Base-by-base conservation (phyloP, 2,888 invertebrate species). In the Deroplatys truncata region DNA sequence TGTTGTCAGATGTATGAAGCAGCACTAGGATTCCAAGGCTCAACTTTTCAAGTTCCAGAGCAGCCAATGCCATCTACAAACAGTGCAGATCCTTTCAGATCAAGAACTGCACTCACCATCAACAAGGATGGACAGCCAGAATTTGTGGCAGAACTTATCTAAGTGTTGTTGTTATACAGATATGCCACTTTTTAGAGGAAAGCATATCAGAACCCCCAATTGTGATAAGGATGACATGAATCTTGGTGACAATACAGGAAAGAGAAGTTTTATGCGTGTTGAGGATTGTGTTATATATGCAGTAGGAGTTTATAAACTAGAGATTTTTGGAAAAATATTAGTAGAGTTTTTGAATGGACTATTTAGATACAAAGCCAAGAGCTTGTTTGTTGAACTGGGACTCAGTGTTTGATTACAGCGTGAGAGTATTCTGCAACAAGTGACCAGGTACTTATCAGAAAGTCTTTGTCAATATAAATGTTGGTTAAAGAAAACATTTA, bases 11-110 rank as follows among this genome's bases (percentile, higher is more conserved):
- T 95, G 92, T 95, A 95, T 91, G 95, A 95, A 92, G 95, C 95
- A 83, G 95, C 95, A 31, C 94, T 95, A 94, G 95, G 95, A 91
- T 95, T 95, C 92, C 95, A 95, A 93, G 94, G 94, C 86, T 94
- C 94, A 89, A 94, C 94, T 90, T 94, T 94, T 91, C 94, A 94
- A 93, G 97, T 97, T 20, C 97, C 96, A 28, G 94, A 94, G 84
- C 93, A 94, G 16, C 90, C 90, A 82, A 35, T 84, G 1, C 83
- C 84, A 29, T 28, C 56, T 28, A 86, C 92, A 84, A 92, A 92
- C 84, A 91, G 90, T 25, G 28, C 94, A 94, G 91, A 91, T 91
- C 89, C 89, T 3, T 87, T 89, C 43, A 88, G 90, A 83, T 82
- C 89, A 28, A 84, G 85, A 43, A 89, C 89, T 29, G 90, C 91